Evolutionary conservation across 2,888 invertebrate genomes (phyloP).

Genomic region (Lymantria dispar): DNA sequence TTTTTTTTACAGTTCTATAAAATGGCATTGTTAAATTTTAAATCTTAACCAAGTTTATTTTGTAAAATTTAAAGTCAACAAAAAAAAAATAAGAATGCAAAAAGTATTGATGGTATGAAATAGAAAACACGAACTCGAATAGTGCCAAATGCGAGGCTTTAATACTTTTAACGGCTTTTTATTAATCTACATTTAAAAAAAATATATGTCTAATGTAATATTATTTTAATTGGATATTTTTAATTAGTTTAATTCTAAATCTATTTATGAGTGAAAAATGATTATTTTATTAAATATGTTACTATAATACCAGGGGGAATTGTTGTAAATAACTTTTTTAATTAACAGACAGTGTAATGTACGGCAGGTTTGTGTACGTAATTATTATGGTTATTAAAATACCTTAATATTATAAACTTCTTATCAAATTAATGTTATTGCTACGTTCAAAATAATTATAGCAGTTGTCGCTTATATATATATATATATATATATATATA

Average conservation of each 20-base stretch:
- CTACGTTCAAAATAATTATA: no score
- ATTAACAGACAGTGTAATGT: slow-evolving; percentile 31
- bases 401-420: background rate
- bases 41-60: no score
- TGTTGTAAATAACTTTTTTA: background rate
- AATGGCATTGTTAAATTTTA: no score
- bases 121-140: slow-evolving; percentile 20
- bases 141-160: slow-evolving; percentile 40
- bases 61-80: background rate
- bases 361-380: slow-evolving; percentile 11
- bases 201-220: slow-evolving; percentile 6
- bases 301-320: slow-evolving; percentile 4
- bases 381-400: background rate
- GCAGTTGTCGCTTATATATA: no score
- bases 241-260: no score
- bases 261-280: no score
- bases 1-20: slow-evolving; percentile 1
- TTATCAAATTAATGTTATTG: no score
- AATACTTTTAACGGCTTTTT: slow-evolving; percentile 29
- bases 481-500: no score
- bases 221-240: no score
- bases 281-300: background rate
- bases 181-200: slow-evolving; percentile 21
- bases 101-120: slow-evolving; percentile 14
- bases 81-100: slow-evolving; percentile 6